Evolutionary conservation across 30 jellyfish, hydroid and myxozoan genomes (phyloP), one percentile per base, ranked within the genome.

Genomic region (Haliclystus octoradiatus): DNA sequence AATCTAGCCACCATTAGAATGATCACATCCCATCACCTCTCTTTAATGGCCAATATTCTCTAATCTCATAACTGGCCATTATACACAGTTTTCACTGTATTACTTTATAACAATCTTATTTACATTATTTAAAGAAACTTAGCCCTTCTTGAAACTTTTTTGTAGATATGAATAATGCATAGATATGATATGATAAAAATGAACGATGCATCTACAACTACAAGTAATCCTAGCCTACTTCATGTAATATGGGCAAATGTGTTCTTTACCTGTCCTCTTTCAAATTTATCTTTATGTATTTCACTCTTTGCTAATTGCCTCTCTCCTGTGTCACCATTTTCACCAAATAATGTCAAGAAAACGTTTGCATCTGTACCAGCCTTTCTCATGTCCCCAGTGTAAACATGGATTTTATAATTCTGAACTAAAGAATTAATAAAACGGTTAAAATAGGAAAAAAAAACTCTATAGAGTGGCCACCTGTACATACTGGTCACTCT

Each of bases 311-410:
- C 49, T 33, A 89, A 74, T 31, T 79, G 91, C 68, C 93, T 62
- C 52, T 89, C 98, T 27, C 98, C 98, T 3, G 98, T 89, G 75
- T 89, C 98, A 2, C 98, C 98, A 50, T 81, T 81, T 66, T 89
- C 98, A 3, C 98, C 98, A 70, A 75, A 75, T 85, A 89, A 74
- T 1, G 94, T 80, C 32, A 89, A 34, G 65, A 89, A 89, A 3
- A 89, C 98, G 63, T 89, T 89, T 13, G 98, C 98, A 76, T 89
- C 98, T 3, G 98, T 89, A 5, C 98, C 98, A 3, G 92, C 95
- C 14, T 79, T 60, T 49, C 72, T 89, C 26, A 81, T 81, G 40
- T 89, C 95, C 12, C 98, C 98, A 71, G 98, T 89, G 62, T 34
- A 81, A 25, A 89, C 98, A 71, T 71, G 93, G 2, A 89, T 72